These are phyloP conservation scores for Upupa epops DNA, from an alignment of 2,113 vertebrate genomes.

Conservation along the genomic window DNA sequence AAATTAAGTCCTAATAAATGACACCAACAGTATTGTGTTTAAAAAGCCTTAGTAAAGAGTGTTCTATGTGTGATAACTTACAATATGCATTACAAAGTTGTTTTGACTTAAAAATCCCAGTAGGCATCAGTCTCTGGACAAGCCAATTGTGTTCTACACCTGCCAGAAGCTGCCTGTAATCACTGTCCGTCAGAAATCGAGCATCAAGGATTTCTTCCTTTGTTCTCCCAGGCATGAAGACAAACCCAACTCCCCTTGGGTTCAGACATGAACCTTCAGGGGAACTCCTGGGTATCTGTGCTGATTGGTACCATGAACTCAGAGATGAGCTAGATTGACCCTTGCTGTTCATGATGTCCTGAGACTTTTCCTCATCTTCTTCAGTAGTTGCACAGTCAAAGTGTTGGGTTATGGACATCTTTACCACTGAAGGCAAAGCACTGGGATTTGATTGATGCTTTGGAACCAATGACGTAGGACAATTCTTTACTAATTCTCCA, in stretches of 20 bases:
- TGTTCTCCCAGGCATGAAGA: not conserved
- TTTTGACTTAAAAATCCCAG: constrained; percentile 76
- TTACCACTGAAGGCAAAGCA: not conserved
- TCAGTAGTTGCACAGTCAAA: constrained; percentile 67
- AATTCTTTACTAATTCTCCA: not conserved
- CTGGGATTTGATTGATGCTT: not conserved
- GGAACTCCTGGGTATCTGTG: constrained; percentile 1
- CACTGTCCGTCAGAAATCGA: constrained; percentile 75
- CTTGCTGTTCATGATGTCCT: not conserved
- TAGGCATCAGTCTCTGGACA: constrained; percentile 75
- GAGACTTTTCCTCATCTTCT: constrained; percentile 13
- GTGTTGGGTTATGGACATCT: not conserved
- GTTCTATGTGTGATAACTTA: constrained; percentile 67
- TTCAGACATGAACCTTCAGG: not conserved
- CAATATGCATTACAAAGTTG: constrained; percentile 72
- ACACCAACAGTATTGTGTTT: not conserved
- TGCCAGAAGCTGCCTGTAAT: constrained; percentile 83
- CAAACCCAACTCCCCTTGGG: constrained; percentile 35
- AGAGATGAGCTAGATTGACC: constrained; percentile 39
- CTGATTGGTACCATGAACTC: not conserved
- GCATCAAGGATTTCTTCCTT: constrained; percentile 46
- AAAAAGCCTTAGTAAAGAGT: not conserved
- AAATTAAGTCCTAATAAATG: not conserved
- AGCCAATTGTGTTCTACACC: constrained; percentile 86
- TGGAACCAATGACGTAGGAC: rapidly evolving